phyloP scores from a whole-genome alignment of 1,140 invertebrate species.

The Pemphigus obesinymphae region DNA sequence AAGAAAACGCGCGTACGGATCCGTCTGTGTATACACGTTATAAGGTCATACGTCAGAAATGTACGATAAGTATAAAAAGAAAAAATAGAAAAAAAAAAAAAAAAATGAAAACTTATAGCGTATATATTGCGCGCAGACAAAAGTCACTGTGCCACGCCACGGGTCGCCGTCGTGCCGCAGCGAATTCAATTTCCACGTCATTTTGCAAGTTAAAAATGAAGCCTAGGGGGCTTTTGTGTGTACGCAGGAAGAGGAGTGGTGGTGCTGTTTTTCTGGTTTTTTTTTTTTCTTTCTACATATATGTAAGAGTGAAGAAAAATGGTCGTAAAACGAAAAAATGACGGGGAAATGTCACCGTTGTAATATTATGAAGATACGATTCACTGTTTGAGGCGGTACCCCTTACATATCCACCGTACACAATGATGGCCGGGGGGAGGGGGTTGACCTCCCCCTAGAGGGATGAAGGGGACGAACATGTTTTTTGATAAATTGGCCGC shows the following conservation, averaged over 20 bases:
- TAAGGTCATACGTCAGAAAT: conserved; percentile 7
- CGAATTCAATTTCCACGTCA: conserved; percentile 38
- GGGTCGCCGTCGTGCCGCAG: background rate
- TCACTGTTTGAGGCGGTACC: conserved; percentile 22
- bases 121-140: background rate
- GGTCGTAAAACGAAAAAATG: conserved; percentile 41
- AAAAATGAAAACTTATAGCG: background rate
- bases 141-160: conserved; percentile 5
- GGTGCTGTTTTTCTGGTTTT: background rate
- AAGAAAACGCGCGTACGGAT: too few relatives aligned
- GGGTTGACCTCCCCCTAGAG: background rate
- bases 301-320: conserved; percentile 24
- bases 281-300: too few relatives aligned
- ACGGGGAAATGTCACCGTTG: conserved; percentile 39
- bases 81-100: background rate
- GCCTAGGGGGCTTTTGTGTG: background rate
- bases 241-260: background rate
- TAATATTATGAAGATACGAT: conserved; percentile 41
- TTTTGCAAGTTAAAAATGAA: conserved; percentile 37
- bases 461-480: conserved; percentile 23
- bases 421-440: background rate
- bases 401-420: too few relatives aligned
- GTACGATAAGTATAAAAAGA: background rate
- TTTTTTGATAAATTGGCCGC: conserved; percentile 41
- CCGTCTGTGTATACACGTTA: too few relatives aligned